Percentiles rank a stretch among this genome's conserved stretches.
phyloP scores from a whole-genome alignment of 2,113 vertebrate genomes.

The Morphnarchus princeps region DNA sequence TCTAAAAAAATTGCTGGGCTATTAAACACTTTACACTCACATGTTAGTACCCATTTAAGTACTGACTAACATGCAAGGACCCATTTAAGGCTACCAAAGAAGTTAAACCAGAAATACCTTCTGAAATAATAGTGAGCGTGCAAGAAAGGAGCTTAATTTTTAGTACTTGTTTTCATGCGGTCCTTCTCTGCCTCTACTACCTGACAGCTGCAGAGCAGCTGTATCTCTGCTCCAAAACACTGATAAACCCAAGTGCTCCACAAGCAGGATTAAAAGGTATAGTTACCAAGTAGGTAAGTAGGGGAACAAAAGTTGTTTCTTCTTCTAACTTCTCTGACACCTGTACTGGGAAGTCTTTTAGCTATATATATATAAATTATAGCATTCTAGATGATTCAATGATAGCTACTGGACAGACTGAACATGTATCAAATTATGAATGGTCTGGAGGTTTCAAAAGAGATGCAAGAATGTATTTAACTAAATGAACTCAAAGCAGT shows the following conservation, averaged over 20 bases:
- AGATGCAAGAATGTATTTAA: neutral
- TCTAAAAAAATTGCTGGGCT: neutral
- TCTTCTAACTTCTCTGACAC: neutral
- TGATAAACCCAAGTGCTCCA: neutral
- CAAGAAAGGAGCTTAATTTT: neutral
- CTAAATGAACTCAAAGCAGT: neutral
- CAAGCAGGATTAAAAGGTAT: neutral
- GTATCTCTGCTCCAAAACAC: neutral
- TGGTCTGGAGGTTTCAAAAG: neutral
- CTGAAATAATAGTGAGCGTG: neutral
- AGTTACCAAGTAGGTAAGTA: neutral
- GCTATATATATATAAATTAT: rapidly evolving
- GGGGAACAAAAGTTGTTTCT: neutral
- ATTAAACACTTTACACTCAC: neutral
- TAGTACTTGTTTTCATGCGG: neutral
- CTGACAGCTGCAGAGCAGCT: neutral
- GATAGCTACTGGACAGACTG: neutral
- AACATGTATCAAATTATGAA: neutral
- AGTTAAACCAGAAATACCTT: neutral
- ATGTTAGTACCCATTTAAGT: neutral
- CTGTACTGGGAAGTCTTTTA: neutral
- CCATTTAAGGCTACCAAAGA: neutral
- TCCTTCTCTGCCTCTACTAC: neutral
- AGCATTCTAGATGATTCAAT: neutral
- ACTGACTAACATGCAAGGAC: neutral